These are phyloP conservation scores for Liodrosophila aerea DNA, from an alignment of 2,888 invertebrate species.

Conservation along the genomic window DNA sequence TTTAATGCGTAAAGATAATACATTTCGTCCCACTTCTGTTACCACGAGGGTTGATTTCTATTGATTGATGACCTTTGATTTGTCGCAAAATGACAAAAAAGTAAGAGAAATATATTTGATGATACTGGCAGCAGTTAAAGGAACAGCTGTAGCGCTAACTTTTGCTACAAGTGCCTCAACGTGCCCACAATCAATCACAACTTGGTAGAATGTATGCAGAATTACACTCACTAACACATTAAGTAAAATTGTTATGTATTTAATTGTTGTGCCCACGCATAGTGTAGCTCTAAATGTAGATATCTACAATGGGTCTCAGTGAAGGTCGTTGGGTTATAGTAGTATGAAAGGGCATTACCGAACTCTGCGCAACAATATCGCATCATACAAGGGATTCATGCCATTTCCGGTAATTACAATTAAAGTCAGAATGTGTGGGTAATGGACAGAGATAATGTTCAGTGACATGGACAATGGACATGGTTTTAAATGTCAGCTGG, in stretches of 20 bases:
- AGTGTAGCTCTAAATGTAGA: slow-evolving; percentile 1
- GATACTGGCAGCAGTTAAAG: slow-evolving; percentile 6
- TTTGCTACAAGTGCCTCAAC: slow-evolving; percentile 10
- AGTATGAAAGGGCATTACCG: slow-evolving; percentile 19
- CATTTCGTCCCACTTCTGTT: slow-evolving; percentile 10
- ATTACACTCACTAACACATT: slow-evolving; percentile 10
- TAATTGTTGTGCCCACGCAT: slow-evolving; percentile 19
- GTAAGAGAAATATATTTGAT: neutral
- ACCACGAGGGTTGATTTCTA: slow-evolving; percentile 8
- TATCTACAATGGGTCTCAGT: slow-evolving; percentile 8
- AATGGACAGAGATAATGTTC: slow-evolving; percentile 38
- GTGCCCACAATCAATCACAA: slow-evolving; percentile 37
- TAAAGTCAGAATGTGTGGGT: slow-evolving; percentile 16
- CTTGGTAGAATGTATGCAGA: slow-evolving; percentile 14
- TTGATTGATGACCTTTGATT: slow-evolving; percentile 42
- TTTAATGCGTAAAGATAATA: slow-evolving; percentile 30
- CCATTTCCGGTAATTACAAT: slow-evolving; percentile 30
- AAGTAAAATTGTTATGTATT: slow-evolving; percentile 13
- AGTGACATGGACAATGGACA: slow-evolving; percentile 27
- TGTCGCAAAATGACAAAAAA: neutral
- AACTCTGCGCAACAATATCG: neutral
- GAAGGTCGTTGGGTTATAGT: slow-evolving; percentile 24
- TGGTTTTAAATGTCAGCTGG: slow-evolving; percentile 18
- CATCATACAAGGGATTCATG: slow-evolving; percentile 4
- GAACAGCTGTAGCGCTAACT: slow-evolving; percentile 8